phyloP scores from a whole-genome alignment of 2,888 invertebrate genomes.

The Drosophila rellima region DNA sequence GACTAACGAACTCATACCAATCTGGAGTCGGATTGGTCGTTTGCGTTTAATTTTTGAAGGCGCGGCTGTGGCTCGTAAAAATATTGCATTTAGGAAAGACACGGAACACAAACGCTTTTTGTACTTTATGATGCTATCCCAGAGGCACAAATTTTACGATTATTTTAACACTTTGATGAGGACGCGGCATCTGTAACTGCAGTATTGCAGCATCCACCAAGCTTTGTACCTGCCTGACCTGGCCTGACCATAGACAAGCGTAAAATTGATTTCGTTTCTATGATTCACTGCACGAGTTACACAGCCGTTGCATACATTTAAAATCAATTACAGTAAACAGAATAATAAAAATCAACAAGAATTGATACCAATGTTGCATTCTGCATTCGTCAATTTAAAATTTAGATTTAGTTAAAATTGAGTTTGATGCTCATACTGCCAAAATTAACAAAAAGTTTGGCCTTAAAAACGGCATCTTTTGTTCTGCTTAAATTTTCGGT shows the following conservation, averaged over 20 bases:
- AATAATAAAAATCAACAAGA: slow-evolving; percentile 17
- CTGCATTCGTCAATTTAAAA: slow-evolving; percentile 28
- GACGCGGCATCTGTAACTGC: slow-evolving; percentile 26
- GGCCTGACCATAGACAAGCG: slow-evolving; percentile 79
- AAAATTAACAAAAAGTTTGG: not conserved
- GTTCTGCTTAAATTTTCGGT: not conserved
- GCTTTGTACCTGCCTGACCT: slow-evolving; percentile 31
- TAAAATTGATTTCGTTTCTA: slow-evolving; percentile 82
- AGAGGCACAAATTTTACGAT: slow-evolving; percentile 62
- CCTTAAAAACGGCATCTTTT: not conserved
- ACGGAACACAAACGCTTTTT: slow-evolving; percentile 57
- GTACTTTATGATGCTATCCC: slow-evolving; percentile 60
- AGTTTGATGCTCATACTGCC: not conserved
- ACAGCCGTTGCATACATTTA: slow-evolving; percentile 62
- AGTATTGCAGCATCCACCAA: slow-evolving; percentile 3
- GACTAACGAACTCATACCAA: slow-evolving; percentile 50
- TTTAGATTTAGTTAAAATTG: slow-evolving; percentile 6
- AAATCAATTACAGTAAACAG: slow-evolving; percentile 55
- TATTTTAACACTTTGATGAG: slow-evolving; percentile 68
- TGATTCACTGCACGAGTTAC: slow-evolving; percentile 55
- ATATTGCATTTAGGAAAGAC: slow-evolving; percentile 72
- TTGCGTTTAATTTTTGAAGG: slow-evolving; percentile 29
- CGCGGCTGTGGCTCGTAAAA: slow-evolving; percentile 63
- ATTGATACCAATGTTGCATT: not conserved
- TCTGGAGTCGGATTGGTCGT: slow-evolving; percentile 26